phyloP scores from a whole-genome alignment of 2,888 invertebrate genomes.

The Plagodis dolabraria region DNA sequence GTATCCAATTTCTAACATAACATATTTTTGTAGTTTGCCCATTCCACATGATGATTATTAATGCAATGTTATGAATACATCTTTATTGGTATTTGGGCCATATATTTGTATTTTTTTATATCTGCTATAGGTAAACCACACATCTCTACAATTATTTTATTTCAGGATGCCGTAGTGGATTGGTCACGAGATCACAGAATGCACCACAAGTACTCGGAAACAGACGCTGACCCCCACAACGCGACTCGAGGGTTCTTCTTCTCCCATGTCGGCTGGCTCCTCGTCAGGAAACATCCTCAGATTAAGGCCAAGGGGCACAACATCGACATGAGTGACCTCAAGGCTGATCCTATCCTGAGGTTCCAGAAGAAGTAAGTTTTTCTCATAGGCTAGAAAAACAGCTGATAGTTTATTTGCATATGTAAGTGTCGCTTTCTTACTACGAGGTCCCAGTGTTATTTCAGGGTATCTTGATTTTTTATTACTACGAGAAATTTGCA shows the following conservation, averaged over 20 bases:
- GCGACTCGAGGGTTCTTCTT: slow-evolving; percentile 97
- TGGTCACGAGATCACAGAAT: slow-evolving; percentile 93
- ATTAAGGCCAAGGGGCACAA: slow-evolving; percentile 94
- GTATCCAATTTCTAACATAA: too few species aligned
- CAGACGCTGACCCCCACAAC: slow-evolving; percentile 97
- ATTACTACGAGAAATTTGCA: too few species aligned
- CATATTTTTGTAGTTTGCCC: too few species aligned
- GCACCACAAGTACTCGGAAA: slow-evolving; percentile 97
- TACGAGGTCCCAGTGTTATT: too few species aligned
- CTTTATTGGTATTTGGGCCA: too few species aligned
- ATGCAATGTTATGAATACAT: too few species aligned
- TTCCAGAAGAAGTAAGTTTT: slow-evolving; percentile 93
- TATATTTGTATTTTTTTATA: too few species aligned
- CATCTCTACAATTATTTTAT: not conserved
- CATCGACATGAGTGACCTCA: slow-evolving; percentile 93
- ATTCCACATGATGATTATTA: too few species aligned
- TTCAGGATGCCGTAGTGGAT: slow-evolving; percentile 89
- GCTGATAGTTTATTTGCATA: too few species aligned
- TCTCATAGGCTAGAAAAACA: not conserved
- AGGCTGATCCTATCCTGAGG: slow-evolving; percentile 90
- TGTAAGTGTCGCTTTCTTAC: too few species aligned
- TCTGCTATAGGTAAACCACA: too few species aligned
- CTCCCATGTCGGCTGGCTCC: slow-evolving; percentile 97
- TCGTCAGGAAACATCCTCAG: slow-evolving; percentile 95
- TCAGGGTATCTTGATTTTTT: too few species aligned